Percentiles rank a stretch among this genome's conserved stretches.
Conservation (phyloP, 2,888 invertebrate species). For the Cheilosia vulpina region DNA sequence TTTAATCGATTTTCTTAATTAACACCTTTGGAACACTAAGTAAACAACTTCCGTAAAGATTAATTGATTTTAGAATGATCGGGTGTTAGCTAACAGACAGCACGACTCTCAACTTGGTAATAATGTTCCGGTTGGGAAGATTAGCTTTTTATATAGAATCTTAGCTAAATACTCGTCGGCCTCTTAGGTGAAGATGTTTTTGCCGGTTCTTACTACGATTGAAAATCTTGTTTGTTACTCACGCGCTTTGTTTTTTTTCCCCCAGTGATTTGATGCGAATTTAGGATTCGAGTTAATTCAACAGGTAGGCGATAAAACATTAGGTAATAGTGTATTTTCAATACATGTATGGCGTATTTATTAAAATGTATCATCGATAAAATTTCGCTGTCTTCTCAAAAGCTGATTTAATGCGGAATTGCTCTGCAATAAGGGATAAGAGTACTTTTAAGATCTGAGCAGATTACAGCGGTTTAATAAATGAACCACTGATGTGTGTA, state of each 20-base stretch:
- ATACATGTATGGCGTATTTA: not conserved
- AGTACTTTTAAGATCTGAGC: no score
- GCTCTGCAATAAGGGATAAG: no score
- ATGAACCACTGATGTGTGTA: no score
- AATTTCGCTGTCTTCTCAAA: no score
- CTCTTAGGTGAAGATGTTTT: conserved; percentile 55
- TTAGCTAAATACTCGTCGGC: conserved; percentile 15
- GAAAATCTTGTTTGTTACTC: conserved; percentile 70
- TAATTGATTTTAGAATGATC: conserved; percentile 15
- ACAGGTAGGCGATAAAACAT: conserved; percentile 39
- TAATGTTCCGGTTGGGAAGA: conserved; percentile 48
- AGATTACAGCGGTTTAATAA: no score
- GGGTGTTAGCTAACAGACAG: conserved; percentile 44
- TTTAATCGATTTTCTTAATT: conserved; percentile 46
- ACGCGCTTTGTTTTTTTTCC: conserved; percentile 16
- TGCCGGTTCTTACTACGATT: conserved; percentile 31
- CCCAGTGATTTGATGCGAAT: conserved; percentile 14
- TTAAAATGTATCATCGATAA: no score
- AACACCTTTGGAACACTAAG: conserved; percentile 16
- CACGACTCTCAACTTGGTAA: conserved; percentile 58
- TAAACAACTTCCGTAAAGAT: conserved; percentile 39
- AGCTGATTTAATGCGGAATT: no score
- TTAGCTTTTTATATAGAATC: conserved; percentile 66
- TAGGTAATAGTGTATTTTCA: conserved; percentile 53
- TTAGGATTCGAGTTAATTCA: conserved; percentile 28